phyloP scores from a whole-genome alignment of 2,797 vertebrate genomes.

The Eidolon dupreanum region DNA sequence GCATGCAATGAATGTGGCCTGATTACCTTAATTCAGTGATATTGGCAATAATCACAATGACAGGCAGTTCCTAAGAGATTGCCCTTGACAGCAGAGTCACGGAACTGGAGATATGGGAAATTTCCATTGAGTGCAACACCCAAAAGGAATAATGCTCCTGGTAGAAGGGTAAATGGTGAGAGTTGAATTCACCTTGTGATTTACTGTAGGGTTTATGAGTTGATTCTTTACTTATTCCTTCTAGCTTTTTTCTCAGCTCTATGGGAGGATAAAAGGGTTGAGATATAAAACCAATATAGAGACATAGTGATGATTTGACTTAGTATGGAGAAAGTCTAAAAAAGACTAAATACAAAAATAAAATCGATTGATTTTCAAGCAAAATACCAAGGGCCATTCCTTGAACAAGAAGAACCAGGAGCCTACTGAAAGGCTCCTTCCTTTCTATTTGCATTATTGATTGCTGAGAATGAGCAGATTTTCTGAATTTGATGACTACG shows the following conservation, averaged over 20 bases:
- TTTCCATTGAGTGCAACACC: slow-evolving; percentile 46
- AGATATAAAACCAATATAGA: not conserved
- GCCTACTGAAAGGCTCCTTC: not conserved
- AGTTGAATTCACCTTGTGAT: slow-evolving; percentile 49
- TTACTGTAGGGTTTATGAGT: not conserved
- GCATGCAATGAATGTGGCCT: slow-evolving; percentile 66
- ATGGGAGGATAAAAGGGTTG: not conserved
- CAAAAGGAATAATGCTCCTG: not conserved
- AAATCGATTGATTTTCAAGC: slow-evolving; percentile 38
- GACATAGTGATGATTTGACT: slow-evolving; percentile 2
- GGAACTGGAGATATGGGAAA: slow-evolving; percentile 48
- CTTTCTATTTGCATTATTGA: not conserved
- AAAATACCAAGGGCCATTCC: slow-evolving; percentile 31
- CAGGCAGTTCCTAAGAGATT: slow-evolving; percentile 51
- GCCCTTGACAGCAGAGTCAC: slow-evolving; percentile 50
- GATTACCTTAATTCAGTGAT: slow-evolving; percentile 75
- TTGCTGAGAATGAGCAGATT: not conserved
- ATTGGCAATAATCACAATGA: slow-evolving; percentile 66
- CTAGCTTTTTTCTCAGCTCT: not conserved
- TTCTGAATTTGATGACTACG: not conserved
- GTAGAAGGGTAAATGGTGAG: not conserved
- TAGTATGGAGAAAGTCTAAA: not conserved
- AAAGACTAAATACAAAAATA: slow-evolving; percentile 37
- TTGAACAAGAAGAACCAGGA: not conserved
- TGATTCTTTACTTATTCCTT: not conserved